A percentile compares a stretch with the other conserved stretches of the same genome.
These are phyloP conservation scores for Hyles lineata DNA, from an alignment of 2,888 invertebrate species.

Conservation along the genomic window DNA sequence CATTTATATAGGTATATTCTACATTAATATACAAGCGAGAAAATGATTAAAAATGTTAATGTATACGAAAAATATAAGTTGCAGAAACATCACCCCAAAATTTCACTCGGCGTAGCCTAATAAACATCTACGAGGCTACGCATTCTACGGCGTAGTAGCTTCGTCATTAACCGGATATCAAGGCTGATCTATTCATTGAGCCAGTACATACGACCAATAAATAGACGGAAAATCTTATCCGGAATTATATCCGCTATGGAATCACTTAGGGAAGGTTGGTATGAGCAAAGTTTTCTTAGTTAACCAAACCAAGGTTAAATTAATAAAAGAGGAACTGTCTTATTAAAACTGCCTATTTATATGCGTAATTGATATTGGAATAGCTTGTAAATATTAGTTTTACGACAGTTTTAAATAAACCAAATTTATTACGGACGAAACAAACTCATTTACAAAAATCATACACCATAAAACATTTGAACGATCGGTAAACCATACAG, in stretches of 20 bases:
- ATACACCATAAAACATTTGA: not conserved
- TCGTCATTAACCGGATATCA: conserved; percentile 60
- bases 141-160: conserved; percentile 49
- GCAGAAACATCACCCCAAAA: conserved; percentile 1
- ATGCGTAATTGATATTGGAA: not conserved
- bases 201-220: conserved; percentile 57
- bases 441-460: too few relatives aligned
- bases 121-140: conserved; percentile 27
- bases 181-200: conserved; percentile 34
- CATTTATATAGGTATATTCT: too few relatives aligned
- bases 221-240: conserved; percentile 74
- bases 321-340: not conserved
- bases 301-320: conserved; percentile 9
- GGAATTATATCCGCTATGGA: conserved; percentile 59
- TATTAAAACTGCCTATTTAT: not conserved
- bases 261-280: not conserved
- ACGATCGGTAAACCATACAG: not conserved
- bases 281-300: not conserved
- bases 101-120: conserved; percentile 16
- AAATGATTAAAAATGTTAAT: not conserved
- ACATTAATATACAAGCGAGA: too few relatives aligned
- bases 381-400: too few relatives aligned
- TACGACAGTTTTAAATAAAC: too few relatives aligned
- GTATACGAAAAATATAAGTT: not conserved
- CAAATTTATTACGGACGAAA: too few relatives aligned